These are phyloP conservation scores for Geopemphigus sp. DNA, from an alignment of 1,140 invertebrate species.

Conservation along the genomic window DNA sequence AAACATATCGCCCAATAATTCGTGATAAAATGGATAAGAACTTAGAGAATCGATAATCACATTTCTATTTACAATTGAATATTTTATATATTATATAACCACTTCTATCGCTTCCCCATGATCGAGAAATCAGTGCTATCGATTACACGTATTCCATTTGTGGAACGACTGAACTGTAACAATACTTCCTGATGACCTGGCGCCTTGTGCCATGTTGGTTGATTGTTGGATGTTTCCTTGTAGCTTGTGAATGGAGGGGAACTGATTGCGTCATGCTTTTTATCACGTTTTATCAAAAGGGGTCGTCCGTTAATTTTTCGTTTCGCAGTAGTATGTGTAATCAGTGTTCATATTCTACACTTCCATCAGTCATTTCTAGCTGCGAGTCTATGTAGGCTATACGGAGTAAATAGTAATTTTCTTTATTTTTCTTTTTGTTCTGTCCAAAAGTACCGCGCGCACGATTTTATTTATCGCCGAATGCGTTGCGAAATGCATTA, in stretches of 20 bases:
- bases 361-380: constrained; percentile 1
- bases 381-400: not conserved
- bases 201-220: too few relatives aligned
- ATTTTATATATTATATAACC: too few relatives aligned
- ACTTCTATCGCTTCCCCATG: not conserved
- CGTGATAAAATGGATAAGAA: too few relatives aligned
- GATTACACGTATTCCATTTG: not conserved
- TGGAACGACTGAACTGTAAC: too few relatives aligned
- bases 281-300: constrained; percentile 37
- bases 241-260: not conserved
- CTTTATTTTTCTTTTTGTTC: not conserved
- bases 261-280: constrained; percentile 5
- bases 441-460: too few relatives aligned
- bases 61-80: too few relatives aligned
- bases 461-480: too few relatives aligned
- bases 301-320: constrained; percentile 33
- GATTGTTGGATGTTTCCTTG: too few relatives aligned
- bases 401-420: not conserved
- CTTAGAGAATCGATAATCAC: too few relatives aligned
- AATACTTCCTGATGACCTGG: constrained; percentile 22
- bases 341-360: not conserved
- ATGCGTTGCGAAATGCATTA: not conserved
- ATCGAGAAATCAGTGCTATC: not conserved
- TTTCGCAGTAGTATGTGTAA: not conserved
- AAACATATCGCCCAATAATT: too few relatives aligned